A percentile compares a stretch with the other conserved stretches of the same genome.
These are phyloP conservation scores for Micronisus gabar DNA, from an alignment of 2,113 vertebrate species.

Conservation along the genomic window DNA sequence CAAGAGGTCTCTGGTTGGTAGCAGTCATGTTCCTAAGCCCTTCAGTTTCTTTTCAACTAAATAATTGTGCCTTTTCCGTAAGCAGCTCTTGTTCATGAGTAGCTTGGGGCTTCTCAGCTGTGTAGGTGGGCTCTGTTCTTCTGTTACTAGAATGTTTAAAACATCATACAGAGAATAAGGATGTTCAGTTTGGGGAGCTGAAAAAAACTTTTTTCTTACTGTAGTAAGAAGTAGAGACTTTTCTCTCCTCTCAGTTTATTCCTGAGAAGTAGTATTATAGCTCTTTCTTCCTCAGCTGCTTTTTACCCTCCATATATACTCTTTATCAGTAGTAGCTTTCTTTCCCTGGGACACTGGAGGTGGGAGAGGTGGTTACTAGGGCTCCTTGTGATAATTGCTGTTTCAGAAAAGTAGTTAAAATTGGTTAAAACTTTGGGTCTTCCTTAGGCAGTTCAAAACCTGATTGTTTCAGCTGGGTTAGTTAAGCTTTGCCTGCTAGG, in stretches of 20 bases:
- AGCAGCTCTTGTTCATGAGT: not conserved
- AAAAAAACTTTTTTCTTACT: not conserved
- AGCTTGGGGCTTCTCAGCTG: not conserved
- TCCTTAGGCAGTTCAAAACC: not conserved
- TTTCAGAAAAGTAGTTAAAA: not conserved
- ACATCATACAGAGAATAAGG: not conserved
- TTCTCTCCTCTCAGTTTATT: not conserved
- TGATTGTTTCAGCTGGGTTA: not conserved
- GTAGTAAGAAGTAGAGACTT: not conserved
- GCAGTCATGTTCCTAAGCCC: not conserved
- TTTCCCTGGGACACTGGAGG: rapidly evolving
- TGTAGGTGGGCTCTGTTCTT: not conserved
- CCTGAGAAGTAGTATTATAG: not conserved
- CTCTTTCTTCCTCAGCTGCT: not conserved
- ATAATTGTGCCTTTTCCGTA: not conserved
- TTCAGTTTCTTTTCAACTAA: not conserved
- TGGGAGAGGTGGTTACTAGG: not conserved
- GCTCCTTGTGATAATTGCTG: not conserved
- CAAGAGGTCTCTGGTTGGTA: not conserved
- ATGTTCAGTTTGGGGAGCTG: not conserved
- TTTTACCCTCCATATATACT: rapidly evolving
- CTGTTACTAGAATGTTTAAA: not conserved
- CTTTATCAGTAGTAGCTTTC: not conserved
- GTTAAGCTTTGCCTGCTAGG: not conserved
- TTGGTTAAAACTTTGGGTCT: not conserved